Evolutionary conservation across 2,888 invertebrate genomes (phyloP).

Genomic region (Ennomos fuscantarius): DNA sequence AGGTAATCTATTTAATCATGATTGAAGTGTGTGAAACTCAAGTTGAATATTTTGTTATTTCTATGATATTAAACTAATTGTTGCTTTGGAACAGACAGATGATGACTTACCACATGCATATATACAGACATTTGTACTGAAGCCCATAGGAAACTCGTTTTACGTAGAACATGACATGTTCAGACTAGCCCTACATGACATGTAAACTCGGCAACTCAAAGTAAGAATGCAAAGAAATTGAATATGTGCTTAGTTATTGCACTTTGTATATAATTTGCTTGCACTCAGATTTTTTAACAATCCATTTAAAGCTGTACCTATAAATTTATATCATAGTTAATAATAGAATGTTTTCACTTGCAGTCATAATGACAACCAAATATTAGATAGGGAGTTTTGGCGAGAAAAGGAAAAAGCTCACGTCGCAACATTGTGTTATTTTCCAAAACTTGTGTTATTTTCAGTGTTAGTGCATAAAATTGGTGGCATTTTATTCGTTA

Average conservation of each 20-base stretch:
- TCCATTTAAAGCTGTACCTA: neutral
- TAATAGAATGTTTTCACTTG: conserved; percentile 1
- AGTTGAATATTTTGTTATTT: conserved; percentile 1
- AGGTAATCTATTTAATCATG: too few relatives aligned
- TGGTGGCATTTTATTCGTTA: too few relatives aligned
- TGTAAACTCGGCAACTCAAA: conserved; percentile 55
- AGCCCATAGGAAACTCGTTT: conserved; percentile 94
- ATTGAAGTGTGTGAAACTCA: too few relatives aligned
- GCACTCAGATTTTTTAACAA: conserved; percentile 16
- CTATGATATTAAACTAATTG: conserved; percentile 41
- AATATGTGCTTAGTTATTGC: conserved; percentile 42
- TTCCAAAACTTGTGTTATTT: too few relatives aligned
- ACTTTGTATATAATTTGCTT: conserved; percentile 34
- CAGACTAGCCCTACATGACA: conserved; percentile 95
- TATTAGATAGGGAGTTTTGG: too few relatives aligned
- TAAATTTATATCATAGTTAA: neutral
- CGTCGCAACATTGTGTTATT: too few relatives aligned
- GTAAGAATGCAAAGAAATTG: conserved; percentile 54
- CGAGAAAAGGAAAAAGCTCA: too few relatives aligned
- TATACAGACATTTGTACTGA: conserved; percentile 96
- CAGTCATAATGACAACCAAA: neutral
- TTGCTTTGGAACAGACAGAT: conserved; percentile 91
- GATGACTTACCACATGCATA: conserved; percentile 97
- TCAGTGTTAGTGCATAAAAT: too few relatives aligned
- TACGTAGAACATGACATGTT: conserved; percentile 98